Percentiles rank a stretch among this genome's conserved stretches.
Conservation (phyloP, 2,113 vertebrate species). For the Hydrochoerus hydrochaeris region DNA sequence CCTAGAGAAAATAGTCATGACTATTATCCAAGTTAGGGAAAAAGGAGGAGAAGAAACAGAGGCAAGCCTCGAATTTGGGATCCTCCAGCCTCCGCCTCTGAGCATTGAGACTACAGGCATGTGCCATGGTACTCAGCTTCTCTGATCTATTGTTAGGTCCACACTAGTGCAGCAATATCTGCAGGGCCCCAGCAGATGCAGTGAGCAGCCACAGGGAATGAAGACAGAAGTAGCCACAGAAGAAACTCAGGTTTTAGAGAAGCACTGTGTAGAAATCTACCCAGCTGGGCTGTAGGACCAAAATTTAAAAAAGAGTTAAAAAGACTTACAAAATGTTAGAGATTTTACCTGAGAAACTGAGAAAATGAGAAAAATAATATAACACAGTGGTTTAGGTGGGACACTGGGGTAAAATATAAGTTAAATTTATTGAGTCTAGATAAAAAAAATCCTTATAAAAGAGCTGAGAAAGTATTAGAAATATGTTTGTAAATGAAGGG, state of each 20-base stretch:
- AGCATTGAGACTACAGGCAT: not conserved
- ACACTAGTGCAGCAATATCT: not conserved
- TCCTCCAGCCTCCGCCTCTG: not conserved
- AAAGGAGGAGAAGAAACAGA: not conserved
- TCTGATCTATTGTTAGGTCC: not conserved
- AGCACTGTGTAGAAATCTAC: not conserved
- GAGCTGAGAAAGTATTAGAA: conserved; percentile 31
- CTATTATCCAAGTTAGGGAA: not conserved
- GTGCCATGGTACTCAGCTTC: not conserved
- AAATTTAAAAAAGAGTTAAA: not conserved
- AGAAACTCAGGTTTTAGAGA: not conserved
- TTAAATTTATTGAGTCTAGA: conserved; percentile 19
- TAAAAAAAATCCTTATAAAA: conserved; percentile 11
- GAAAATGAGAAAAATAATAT: conserved; percentile 1
- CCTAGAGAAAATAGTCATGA: not conserved
- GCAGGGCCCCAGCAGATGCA: not conserved
- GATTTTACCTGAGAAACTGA: not conserved
- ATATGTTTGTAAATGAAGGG: not conserved
- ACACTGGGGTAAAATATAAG: conserved; percentile 10
- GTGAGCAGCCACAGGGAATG: not conserved
- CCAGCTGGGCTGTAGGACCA: not conserved
- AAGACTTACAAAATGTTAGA: not conserved
- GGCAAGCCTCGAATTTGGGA: not conserved
- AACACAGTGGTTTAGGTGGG: not conserved
- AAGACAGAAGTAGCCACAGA: not conserved